These are phyloP conservation scores for Turritopsis rubra DNA, from an alignment of 30 jellyfish, hydroid and myxozoan species.

Conservation along the genomic window DNA sequence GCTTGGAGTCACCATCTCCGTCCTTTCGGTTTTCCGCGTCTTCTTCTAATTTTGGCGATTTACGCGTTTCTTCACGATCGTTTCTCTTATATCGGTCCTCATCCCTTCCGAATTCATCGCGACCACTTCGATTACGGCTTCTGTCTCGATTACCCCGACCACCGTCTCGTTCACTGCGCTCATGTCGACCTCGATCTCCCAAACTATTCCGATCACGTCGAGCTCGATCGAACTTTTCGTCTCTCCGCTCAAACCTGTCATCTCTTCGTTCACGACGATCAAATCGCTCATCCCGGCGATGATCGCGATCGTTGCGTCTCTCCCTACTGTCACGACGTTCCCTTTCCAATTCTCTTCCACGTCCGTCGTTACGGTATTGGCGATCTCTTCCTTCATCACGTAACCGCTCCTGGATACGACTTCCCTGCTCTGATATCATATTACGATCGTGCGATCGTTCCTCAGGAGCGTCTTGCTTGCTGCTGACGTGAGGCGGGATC, in stretches of 20 bases:
- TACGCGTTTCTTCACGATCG: slow-evolving; percentile 16
- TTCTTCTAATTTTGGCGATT: background rate
- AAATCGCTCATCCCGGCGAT: slow-evolving; percentile 16
- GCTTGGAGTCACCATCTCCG: background rate
- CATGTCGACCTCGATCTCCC: slow-evolving; percentile 14
- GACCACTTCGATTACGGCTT: slow-evolving; percentile 22
- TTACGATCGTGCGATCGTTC: background rate
- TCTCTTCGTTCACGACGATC: slow-evolving; percentile 8
- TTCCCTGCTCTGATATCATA: background rate
- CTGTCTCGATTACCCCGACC: slow-evolving; percentile 12
- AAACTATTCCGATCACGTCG: slow-evolving; percentile 15
- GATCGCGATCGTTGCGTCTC: slow-evolving; percentile 17
- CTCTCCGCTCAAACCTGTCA: background rate
- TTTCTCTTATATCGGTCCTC: slow-evolving; percentile 18
- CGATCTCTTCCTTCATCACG: slow-evolving; percentile 13
- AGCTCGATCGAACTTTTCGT: slow-evolving; percentile 6
- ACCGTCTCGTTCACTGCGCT: background rate
- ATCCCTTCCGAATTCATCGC: slow-evolving; percentile 39
- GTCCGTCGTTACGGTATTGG: background rate
- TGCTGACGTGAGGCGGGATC: background rate
- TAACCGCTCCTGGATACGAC: background rate
- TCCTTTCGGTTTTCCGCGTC: background rate
- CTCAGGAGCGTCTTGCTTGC: background rate
- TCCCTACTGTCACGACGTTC: slow-evolving; percentile 13
- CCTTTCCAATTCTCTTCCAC: slow-evolving; percentile 18